Evolutionary conservation across 2,113 vertebrate genomes (phyloP), one percentile per base, ranked within the genome.

Genomic region (Myotis yumanensis): DNA sequence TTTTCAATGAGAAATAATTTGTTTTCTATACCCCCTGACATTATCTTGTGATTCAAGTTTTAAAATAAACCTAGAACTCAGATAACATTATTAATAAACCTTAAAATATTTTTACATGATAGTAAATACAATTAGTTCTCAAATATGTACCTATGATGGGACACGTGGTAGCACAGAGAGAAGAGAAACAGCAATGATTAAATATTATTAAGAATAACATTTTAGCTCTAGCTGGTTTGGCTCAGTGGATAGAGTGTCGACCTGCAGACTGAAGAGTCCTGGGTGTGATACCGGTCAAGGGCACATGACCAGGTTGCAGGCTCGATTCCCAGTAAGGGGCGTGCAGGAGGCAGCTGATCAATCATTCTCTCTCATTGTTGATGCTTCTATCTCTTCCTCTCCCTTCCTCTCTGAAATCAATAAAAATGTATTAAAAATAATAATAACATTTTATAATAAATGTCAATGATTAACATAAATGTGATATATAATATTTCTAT

Each of bases 61-160:
- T 82, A 64, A 76, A 83, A 75, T 73, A 85, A 95, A 64, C 7
- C n/a, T 43, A 93, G 35, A 94, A 52, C 20, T 96, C 20, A 46
- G 2, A 52, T 40, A 75, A 62, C 30, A 75, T 4, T 77, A 37
- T 77, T 75, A 73, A 9, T 87, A 73, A 96, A 18, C 51, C 20
- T 43, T 64, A 35, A 84, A 57, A 57, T 9, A 22, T 23, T 86
- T 86, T 92, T 37, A 43, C 1, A 68, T 52, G 18, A 35, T 51
- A 79, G 2, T 35, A 75, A 92, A 84, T 51, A 62, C 2, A 64
- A 23, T 92, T 76, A 35, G 23, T n/a, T 83, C 32, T 89, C 59
- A 79, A 22, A 84, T 80, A 87, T 71, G 15, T 51, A 72, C 54
- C 23, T 25, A 25, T 11, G 6, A 40, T 52, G 22, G 11, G 22